Percentiles rank a stretch among this genome's conserved stretches.
These are phyloP conservation scores for Athripsodes cinereus DNA, from an alignment of 2,888 invertebrate species.

Conservation along the genomic window DNA sequence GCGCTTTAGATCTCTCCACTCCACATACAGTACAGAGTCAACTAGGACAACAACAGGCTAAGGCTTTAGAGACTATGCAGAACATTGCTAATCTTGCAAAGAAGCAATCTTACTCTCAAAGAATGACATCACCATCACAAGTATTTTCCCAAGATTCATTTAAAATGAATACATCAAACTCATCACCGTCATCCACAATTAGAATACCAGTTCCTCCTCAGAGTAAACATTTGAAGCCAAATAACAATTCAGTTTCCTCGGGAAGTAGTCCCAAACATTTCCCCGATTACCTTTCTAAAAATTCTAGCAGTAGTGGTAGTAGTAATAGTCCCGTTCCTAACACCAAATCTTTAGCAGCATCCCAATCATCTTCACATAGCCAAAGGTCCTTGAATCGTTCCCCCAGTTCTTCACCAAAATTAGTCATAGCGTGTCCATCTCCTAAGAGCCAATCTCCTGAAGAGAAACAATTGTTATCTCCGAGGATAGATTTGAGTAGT, in stretches of 20 bases:
- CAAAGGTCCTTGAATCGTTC: conserved; percentile 47
- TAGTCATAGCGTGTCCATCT: conserved; percentile 38
- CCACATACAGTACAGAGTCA: conserved; percentile 43
- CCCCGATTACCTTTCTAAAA: conserved; percentile 22
- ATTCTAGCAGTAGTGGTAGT: conserved; percentile 6
- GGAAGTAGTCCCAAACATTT: conserved; percentile 23
- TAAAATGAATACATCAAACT: conserved; percentile 27
- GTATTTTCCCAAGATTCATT: conserved; percentile 32
- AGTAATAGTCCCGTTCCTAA: conserved; percentile 14
- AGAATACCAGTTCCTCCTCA: conserved; percentile 39
- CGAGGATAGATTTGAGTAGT: conserved; percentile 36
- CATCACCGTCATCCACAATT: conserved; percentile 34
- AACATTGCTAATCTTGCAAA: conserved; percentile 49
- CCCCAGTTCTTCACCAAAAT: conserved; percentile 48
- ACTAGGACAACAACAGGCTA: conserved; percentile 42
- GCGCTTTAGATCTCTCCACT: conserved; percentile 47
- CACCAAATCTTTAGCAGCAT: conserved; percentile 31
- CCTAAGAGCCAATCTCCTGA: conserved; percentile 34
- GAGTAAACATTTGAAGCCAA: conserved; percentile 30
- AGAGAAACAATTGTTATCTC: conserved; percentile 40
- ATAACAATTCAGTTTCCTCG: conserved; percentile 7
- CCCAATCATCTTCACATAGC: conserved; percentile 31
- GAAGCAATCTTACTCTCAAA: conserved; percentile 42
- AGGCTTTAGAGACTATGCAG: conserved; percentile 49
- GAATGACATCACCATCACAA: conserved; percentile 35